Conservation (phyloP, 2,888 invertebrate genomes). For the Willowsia nigromaculata region DNA sequence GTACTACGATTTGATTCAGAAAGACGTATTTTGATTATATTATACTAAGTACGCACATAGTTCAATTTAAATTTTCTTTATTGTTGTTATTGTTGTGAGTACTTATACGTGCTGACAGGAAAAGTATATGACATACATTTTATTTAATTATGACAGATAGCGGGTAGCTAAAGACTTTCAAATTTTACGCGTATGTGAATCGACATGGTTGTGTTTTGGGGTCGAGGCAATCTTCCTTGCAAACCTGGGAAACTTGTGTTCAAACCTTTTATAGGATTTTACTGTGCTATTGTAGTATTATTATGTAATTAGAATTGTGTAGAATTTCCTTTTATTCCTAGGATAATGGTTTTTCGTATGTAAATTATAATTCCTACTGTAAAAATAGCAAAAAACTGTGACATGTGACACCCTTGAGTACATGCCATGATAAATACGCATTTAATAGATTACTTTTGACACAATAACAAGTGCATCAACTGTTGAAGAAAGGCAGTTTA, state of each 20-base stretch:
- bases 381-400: background rate
- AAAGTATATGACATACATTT: constrained; percentile 32
- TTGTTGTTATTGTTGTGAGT: constrained; percentile 31
- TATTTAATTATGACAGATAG: constrained; percentile 37
- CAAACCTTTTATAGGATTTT: constrained; percentile 47
- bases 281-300: constrained; percentile 41
- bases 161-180: constrained; percentile 65
- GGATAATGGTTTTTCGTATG: background rate
- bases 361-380: background rate
- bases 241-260: constrained; percentile 68
- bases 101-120: constrained; percentile 20
- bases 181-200: constrained; percentile 43
- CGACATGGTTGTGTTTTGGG: constrained; percentile 59
- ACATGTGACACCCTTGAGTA: background rate
- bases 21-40: constrained; percentile 61
- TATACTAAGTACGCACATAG: constrained; percentile 46
- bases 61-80: constrained; percentile 20
- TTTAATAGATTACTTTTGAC: background rate
- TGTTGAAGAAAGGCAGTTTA: background rate
- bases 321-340: constrained; percentile 7
- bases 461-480: background rate
- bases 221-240: constrained; percentile 60
- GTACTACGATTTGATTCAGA: constrained; percentile 16
- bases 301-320: too few species aligned
- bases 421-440: background rate